Base-by-base conservation (phyloP, 2,888 invertebrate species). In the Abscondita cerata region DNA sequence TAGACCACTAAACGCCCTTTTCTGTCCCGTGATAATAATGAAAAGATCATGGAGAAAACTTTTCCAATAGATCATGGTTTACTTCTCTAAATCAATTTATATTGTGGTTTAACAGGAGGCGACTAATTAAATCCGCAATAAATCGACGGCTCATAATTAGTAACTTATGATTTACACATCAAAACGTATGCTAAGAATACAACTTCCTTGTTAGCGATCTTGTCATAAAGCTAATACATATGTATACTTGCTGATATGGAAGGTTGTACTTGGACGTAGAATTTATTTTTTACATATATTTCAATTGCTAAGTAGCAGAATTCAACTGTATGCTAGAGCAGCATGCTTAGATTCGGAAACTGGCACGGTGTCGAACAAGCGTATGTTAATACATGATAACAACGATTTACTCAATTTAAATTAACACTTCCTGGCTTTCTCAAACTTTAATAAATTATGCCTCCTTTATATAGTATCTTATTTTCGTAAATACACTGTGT, bases 291-390 rank as follows among this genome's bases (percentile, higher is more conserved):
- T 60, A 60, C 60, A 60, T 60, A 60, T 38, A 60, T 60, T 60
- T 60, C 60, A 60, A 60, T 60, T 60, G 60, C 60, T 60, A 60
- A 60, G 55, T 34, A 60, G 60, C 34, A 60, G 41, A 60, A 34
- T 44, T 55, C 55, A 60, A 55, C 51, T 48, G 50, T 60, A 60
- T 60, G 60, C 55, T 46, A 60, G 54, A 55, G 60, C 55, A 60
- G 44, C 18, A 16, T 44, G 2, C 44, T 44, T 12, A 52, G 50
- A 59, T 59, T 54, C 40, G 33, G 46, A 18, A 36, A 44, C 33
- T 8, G 44, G 46, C 51, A 50, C 51, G 41, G 52, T 54, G 54
- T 54, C 50, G 54, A 53, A 34, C 20, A 34, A 50, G 46, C 40
- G 51, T 54, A 55, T 18, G 38, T 20, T 60, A 58, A 15, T 11